Percentiles rank a stretch among this genome's conserved stretches.
phyloP scores from a whole-genome alignment of 2,797 vertebrate genomes.

The Spinus olivaceus region DNA sequence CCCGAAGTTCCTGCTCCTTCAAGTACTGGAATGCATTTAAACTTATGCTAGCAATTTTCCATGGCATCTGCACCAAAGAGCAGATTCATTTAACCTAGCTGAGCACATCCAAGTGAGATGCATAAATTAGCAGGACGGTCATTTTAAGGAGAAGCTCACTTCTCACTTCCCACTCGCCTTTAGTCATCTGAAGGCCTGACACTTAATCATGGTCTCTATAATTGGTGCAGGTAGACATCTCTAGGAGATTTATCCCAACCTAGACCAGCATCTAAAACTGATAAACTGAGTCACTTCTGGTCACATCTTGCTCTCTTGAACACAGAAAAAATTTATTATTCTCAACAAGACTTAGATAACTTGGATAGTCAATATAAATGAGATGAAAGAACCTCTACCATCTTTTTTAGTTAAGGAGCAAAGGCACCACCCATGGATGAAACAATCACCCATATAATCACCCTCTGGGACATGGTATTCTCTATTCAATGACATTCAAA shows the following conservation, averaged over 20 bases:
- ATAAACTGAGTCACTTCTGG: not conserved
- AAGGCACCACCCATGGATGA: not conserved
- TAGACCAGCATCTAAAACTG: not conserved
- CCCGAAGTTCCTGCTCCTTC: not conserved
- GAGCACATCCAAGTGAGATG: not conserved
- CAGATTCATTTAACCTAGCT: not conserved
- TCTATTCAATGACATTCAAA: not conserved
- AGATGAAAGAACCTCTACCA: not conserved
- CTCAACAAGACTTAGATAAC: not conserved
- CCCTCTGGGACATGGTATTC: not conserved
- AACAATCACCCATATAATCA: not conserved
- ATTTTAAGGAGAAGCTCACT: not conserved
- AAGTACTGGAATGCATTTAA: not conserved
- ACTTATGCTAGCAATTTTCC: not conserved
- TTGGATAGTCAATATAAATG: not conserved
- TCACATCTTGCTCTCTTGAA: not conserved
- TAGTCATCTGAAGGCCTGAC: not conserved
- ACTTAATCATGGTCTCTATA: not conserved
- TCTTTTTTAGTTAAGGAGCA: not conserved
- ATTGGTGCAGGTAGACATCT: not conserved
- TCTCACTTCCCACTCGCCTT: not conserved
- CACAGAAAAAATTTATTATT: not conserved
- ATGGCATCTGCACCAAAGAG: not conserved
- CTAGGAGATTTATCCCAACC: not conserved
- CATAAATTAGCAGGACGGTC: not conserved